A percentile compares a stretch with the other conserved stretches of the same genome.
Evolutionary conservation across 2,888 invertebrate genomes (phyloP).

Genomic region (Lasioglossum calceatum): DNA sequence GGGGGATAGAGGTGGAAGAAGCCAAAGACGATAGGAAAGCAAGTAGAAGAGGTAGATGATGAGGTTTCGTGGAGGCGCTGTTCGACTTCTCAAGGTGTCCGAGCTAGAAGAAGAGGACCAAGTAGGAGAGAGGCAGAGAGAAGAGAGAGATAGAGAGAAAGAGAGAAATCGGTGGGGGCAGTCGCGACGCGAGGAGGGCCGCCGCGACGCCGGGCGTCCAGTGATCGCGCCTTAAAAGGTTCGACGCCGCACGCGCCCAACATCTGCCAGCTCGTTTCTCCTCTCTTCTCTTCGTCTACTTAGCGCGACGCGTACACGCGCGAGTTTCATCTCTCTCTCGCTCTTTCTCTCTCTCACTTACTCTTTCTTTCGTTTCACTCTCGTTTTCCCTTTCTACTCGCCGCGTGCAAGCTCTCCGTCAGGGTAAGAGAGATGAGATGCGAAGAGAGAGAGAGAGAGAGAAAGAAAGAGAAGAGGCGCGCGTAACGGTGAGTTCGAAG

Average conservation of each 20-base stretch:
- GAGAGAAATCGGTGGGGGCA: slow-evolving; percentile 43
- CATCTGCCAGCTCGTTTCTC: slow-evolving; percentile 80
- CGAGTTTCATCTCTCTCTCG: not conserved
- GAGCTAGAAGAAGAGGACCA: slow-evolving; percentile 17
- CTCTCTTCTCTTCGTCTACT: slow-evolving; percentile 56
- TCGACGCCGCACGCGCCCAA: slow-evolving; percentile 84
- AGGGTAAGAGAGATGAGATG: not conserved
- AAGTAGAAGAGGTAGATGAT: slow-evolving; percentile 57
- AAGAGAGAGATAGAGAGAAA: slow-evolving; percentile 7
- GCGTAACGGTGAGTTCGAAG: slow-evolving; percentile 25
- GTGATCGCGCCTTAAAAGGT: slow-evolving; percentile 84
- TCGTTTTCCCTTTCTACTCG: slow-evolving; percentile 9
- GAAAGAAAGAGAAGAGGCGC: not conserved
- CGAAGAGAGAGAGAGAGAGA: not conserved
- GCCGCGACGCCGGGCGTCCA: slow-evolving; percentile 84
- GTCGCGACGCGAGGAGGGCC: slow-evolving; percentile 74
- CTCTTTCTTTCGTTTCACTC: not conserved
- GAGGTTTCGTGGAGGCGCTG: slow-evolving; percentile 62
- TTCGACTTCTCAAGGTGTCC: slow-evolving; percentile 62
- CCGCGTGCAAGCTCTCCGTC: slow-evolving; percentile 15
- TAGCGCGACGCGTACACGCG: not conserved
- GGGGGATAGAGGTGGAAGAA: not conserved
- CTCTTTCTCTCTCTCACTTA: not conserved
- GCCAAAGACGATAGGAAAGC: slow-evolving; percentile 37
- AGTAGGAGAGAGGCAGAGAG: slow-evolving; percentile 11